These are phyloP conservation scores for Lophura nycthemera DNA, from an alignment of 2,113 vertebrate species.

Conservation along the genomic window DNA sequence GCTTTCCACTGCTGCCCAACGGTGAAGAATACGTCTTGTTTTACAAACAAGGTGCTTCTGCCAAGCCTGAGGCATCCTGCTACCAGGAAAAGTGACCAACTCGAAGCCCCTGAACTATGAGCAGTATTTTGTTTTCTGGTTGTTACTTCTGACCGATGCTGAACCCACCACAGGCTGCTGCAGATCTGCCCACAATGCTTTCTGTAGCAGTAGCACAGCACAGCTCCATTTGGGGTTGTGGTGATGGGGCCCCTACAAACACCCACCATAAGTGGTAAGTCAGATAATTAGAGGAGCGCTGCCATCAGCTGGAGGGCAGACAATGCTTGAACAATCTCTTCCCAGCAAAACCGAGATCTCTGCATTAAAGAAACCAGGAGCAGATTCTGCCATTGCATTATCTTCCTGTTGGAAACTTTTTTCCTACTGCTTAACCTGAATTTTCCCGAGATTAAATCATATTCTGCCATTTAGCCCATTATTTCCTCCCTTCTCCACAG, in stretches of 20 bases:
- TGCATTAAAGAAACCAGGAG: not conserved
- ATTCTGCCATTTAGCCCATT: not conserved
- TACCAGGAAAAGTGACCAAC: not conserved
- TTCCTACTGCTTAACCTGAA: not conserved
- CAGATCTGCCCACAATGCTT: not conserved
- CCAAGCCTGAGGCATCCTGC: not conserved
- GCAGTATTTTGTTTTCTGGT: slow-evolving; percentile 2
- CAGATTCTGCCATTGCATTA: not conserved
- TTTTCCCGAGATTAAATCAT: not conserved
- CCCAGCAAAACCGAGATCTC: not conserved
- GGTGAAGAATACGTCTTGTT: not conserved
- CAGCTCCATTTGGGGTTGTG: not conserved
- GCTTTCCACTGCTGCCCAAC: not conserved
- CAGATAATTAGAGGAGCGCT: not conserved
- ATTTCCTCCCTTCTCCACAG: not conserved
- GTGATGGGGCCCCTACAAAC: not conserved
- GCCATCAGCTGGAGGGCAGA: not conserved
- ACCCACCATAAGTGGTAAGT: not conserved
- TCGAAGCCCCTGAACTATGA: not conserved
- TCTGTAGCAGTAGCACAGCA: not conserved
- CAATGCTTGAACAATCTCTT: not conserved
- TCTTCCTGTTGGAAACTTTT: not conserved
- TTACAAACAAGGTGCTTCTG: not conserved
- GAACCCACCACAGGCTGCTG: not conserved
- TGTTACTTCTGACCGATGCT: not conserved